These are phyloP conservation scores for Crocallis elinguaria DNA, from an alignment of 2,888 invertebrate genomes.

Conservation along the genomic window DNA sequence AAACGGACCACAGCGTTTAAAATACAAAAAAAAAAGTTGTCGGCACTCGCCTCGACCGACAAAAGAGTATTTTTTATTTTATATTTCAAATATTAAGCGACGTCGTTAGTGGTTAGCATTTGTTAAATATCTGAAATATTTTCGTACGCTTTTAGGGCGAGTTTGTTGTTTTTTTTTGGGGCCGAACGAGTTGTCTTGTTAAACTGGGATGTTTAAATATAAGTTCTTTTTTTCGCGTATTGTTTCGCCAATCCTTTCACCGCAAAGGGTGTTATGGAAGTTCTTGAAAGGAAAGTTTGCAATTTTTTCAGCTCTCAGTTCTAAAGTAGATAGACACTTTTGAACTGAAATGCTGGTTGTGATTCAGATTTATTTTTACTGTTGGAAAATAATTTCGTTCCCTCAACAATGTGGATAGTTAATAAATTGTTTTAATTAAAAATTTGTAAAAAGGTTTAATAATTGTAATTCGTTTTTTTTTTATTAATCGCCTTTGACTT, in stretches of 20 bases:
- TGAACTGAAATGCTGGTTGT: no score
- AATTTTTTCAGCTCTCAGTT: slow-evolving; percentile 25
- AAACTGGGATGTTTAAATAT: slow-evolving; percentile 57
- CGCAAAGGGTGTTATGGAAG: slow-evolving; percentile 57
- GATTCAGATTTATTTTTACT: no score
- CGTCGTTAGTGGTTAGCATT: slow-evolving; percentile 82
- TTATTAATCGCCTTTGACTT: no score
- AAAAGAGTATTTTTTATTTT: slow-evolving; percentile 77
- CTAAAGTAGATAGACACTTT: slow-evolving; percentile 12
- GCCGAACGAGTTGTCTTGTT: slow-evolving; percentile 59
- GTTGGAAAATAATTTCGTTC: no score
- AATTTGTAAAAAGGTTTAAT: no score
- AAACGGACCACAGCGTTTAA: slow-evolving; percentile 78
- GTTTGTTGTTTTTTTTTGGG: slow-evolving; percentile 60
- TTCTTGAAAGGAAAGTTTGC: slow-evolving; percentile 61
- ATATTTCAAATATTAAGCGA: slow-evolving; percentile 80
- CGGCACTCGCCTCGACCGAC: slow-evolving; percentile 65
- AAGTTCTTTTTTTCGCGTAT: slow-evolving; percentile 52
- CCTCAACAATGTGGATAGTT: no score
- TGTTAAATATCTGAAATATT: slow-evolving; percentile 82
- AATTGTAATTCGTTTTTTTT: no score
- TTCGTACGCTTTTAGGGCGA: slow-evolving; percentile 53
- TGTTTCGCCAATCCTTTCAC: slow-evolving; percentile 47
- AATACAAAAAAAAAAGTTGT: slow-evolving; percentile 78
- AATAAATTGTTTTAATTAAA: no score